Base-by-base conservation (phyloP, 1,140 invertebrate genomes). In the Melitaea cinxia region DNA sequence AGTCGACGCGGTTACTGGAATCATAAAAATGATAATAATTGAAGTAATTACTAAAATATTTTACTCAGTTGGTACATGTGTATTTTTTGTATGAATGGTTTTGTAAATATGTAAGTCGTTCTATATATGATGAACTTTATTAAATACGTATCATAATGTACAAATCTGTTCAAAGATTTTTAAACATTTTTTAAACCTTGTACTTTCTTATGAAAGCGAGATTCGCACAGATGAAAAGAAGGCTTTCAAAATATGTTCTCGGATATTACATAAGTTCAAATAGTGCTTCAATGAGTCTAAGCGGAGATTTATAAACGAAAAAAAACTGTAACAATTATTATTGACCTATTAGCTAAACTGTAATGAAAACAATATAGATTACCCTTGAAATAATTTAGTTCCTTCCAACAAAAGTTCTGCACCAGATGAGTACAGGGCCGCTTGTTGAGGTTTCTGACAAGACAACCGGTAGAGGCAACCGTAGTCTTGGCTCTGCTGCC, bases 401-500 rank as follows among this genome's bases (percentile, higher is more conserved):
- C 94, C 93, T 72, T 95, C 94, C 39, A 96, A 74, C 1, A 96
- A 82, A 61, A 96, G 93, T 68, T 96, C 95, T 12, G 94, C 95
- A 1, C 95, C 95, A 10, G 93, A 93, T 4, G 94, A 91, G 81
- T 97, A 97, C 58, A 95, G 92, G 37, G 92, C 93, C 6, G 95
- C 95, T 37, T 95, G 93, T 33, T 92, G 84, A 0, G 95, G 95
- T 61, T 94, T 93, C 70, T 95, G 93, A 70, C 96, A 97, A 53
- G 96, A 94, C 2, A 96, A 92, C 23, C 94, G 92, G 80, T 95
- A 94, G 1, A 97, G 88, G 75, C 96, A 97, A n/a, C 93, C 93
- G 76, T 95, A 93, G 47, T 94, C 89, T 42, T 92, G 92, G 17
- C 91, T 92, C 42, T 93, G 91, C 60, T 94, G 93, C 49, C 92